Conservation (phyloP, 1,140 invertebrate species). For the Habropoda laboriosa region DNA sequence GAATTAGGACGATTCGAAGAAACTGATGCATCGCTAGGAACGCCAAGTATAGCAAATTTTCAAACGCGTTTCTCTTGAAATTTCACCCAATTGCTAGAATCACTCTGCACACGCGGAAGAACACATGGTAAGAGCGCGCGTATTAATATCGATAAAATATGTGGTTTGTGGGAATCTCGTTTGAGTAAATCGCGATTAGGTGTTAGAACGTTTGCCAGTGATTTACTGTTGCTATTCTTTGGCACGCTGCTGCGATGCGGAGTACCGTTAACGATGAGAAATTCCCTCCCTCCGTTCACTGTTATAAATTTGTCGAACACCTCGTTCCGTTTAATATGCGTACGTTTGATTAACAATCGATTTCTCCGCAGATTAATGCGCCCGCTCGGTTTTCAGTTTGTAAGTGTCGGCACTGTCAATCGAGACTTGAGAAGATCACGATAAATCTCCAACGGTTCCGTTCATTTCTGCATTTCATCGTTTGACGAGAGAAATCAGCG, state of each 20-base stretch:
- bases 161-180: background rate
- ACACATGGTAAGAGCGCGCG: background rate
- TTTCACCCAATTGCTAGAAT: too few species aligned
- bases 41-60: too few species aligned
- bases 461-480: background rate
- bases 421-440: background rate
- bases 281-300: slow-evolving; percentile 4
- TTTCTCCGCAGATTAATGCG: background rate
- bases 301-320: slow-evolving; percentile 14
- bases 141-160: background rate
- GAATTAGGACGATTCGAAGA: too few species aligned
- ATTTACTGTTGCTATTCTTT: slow-evolving; percentile 5
- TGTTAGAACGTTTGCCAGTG: background rate
- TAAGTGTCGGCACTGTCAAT: background rate
- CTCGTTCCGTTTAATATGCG: background rate
- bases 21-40: too few species aligned
- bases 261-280: slow-evolving; percentile 14
- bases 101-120: too few species aligned
- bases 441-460: background rate
- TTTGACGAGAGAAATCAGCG: too few species aligned
- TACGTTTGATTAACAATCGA: slow-evolving; percentile 6
- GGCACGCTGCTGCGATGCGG: background rate
- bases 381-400: background rate
- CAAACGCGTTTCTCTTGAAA: too few species aligned
- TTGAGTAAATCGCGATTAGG: background rate